Evolutionary conservation across 1,140 invertebrate genomes (phyloP).

Genomic region (Hirudo medicinalis): DNA sequence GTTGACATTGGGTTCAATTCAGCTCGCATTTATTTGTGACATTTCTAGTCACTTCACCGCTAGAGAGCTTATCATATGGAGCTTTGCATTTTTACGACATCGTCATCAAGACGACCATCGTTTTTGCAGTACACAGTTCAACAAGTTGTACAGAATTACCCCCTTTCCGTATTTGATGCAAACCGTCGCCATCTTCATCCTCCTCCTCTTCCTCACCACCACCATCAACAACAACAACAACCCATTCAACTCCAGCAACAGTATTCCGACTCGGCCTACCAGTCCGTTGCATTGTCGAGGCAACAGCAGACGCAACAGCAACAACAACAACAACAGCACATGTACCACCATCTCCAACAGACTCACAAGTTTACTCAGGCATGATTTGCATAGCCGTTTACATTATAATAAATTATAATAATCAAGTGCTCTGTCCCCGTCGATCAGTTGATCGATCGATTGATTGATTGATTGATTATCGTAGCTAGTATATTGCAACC

Average conservation of each 20-base stretch:
- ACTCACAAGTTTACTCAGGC: not conserved
- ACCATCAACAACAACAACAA: conserved; percentile 7
- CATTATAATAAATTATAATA: not conserved
- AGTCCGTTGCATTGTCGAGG: not conserved
- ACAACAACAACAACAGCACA: conserved; percentile 3
- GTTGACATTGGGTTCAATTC: too few relatives aligned
- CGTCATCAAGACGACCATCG: too few relatives aligned
- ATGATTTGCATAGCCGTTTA: not conserved
- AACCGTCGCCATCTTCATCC: not conserved
- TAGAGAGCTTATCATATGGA: too few relatives aligned
- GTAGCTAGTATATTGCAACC: too few relatives aligned
- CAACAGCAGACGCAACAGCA: conserved; percentile 6
- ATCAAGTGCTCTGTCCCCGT: not conserved
- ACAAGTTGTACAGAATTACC: not conserved
- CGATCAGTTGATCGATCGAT: not conserved
- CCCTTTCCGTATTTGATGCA: not conserved
- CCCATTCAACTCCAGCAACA: conserved; percentile 2
- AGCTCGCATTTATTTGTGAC: too few relatives aligned
- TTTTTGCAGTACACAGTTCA: too few relatives aligned
- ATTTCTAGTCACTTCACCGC: too few relatives aligned
- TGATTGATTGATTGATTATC: not conserved
- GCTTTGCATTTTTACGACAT: too few relatives aligned
- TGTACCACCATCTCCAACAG: not conserved
- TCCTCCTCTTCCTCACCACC: not conserved
- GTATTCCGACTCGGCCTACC: not conserved